A percentile compares a stretch with the other conserved stretches of the same genome.
Evolutionary conservation across 1,140 invertebrate species (phyloP).

Genomic region (Saccostrea cuccullata): DNA sequence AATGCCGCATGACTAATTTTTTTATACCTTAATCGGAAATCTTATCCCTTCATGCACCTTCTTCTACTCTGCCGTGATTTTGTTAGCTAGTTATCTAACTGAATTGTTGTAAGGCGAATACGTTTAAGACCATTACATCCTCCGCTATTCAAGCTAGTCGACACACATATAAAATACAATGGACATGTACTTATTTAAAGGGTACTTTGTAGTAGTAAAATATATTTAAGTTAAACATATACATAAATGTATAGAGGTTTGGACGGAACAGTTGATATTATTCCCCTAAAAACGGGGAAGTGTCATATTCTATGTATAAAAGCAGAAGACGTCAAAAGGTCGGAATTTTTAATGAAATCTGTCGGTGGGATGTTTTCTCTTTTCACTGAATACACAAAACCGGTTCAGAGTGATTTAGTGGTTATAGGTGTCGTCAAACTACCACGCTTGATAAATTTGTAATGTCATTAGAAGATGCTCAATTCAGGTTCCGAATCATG

Average conservation of each 20-base stretch:
- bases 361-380: constrained; percentile 22
- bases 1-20: neutral
- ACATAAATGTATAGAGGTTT: neutral
- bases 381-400: constrained; percentile 34
- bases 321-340: constrained; percentile 1
- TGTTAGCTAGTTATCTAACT: neutral
- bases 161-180: neutral
- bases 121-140: constrained; percentile 6
- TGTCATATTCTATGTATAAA: neutral
- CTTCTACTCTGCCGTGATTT: neutral
- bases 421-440: neutral
- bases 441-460: constrained; percentile 6
- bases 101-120: neutral
- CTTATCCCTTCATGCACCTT: neutral
- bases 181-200: neutral
- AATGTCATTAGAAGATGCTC: constrained; percentile 13
- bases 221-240: neutral
- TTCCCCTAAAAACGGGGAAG: neutral
- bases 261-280: neutral
- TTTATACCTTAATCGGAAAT: neutral
- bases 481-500: constrained; percentile 35
- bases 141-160: neutral
- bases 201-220: neutral
- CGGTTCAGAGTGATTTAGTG: constrained; percentile 11
- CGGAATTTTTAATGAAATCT: constrained; percentile 26